Percentiles rank a stretch among this genome's conserved stretches.
Evolutionary conservation across 2,888 invertebrate species (phyloP).

Genomic region (Scaptomyza parva): DNA sequence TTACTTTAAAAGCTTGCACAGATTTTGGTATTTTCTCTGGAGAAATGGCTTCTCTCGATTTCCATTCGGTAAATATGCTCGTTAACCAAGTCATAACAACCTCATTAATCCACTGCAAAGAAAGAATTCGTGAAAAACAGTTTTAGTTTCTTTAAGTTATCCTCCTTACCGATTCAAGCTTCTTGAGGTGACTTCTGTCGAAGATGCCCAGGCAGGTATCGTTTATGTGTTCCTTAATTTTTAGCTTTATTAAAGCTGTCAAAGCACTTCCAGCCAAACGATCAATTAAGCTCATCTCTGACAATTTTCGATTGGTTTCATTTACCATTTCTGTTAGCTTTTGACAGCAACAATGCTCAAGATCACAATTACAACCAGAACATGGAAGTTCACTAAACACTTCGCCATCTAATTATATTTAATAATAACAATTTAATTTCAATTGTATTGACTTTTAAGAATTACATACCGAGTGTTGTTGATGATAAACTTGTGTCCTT

Average conservation of each 20-base stretch:
- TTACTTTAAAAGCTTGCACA: conserved; percentile 89
- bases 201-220: conserved; percentile 94
- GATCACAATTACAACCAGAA: conserved; percentile 89
- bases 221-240: conserved; percentile 93
- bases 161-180: conserved; percentile 89
- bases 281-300: conserved; percentile 91
- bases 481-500: conserved; percentile 81
- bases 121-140: too few species aligned
- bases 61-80: conserved; percentile 90
- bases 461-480: conserved; percentile 68
- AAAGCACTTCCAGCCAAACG: conserved; percentile 93
- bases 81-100: conserved; percentile 95
- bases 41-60: conserved; percentile 86
- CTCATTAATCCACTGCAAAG: conserved; percentile 92
- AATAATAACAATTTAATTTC: not conserved
- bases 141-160: not conserved
- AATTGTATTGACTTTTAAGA: not conserved
- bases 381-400: conserved; percentile 86
- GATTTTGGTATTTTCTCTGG: conserved; percentile 83
- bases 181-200: conserved; percentile 92
- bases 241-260: conserved; percentile 92
- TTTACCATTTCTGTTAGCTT: conserved; percentile 88
- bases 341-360: conserved; percentile 87
- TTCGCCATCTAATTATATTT: conserved; percentile 50
- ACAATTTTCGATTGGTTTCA: conserved; percentile 91